Evolutionary conservation across 2,888 invertebrate genomes (phyloP), one percentile per base, ranked within the genome.

Genomic region (Drosophila prostipennis): DNA sequence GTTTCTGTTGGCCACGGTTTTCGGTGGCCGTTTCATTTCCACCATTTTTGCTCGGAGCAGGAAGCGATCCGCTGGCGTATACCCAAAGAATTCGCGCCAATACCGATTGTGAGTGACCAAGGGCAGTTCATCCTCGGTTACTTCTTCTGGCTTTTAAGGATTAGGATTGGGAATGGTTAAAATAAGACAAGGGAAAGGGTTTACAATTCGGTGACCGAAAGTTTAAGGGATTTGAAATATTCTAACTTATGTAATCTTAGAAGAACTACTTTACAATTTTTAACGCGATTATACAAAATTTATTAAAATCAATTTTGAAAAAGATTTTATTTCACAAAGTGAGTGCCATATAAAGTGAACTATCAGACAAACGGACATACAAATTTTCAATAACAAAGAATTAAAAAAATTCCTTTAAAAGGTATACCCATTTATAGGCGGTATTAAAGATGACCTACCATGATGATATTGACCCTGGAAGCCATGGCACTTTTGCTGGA

Each of bases 1-100:
- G 34, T 93, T 74, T 91, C 93, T 93, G 61, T 93, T 94, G 73
- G 94, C 90, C 85, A 96, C 92, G 74, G 93, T 92, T 19, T 93
- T 92, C 0, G 96, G 96, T 19, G 93, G 93, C 75, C 93, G 93
- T 87, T 94, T 94, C 74, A 95, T 94, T 90, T 95, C 94, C 87
- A 95, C 93, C 48, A 95, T 92, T 90, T 95, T 94, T 6, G 95
- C 92, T 74, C 94, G 93, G 36, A 94, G 94, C 76, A 95, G 93
- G 92, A 95, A 96, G 45, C 95, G 93, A 91, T 96, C 96, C 32
- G 95, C 94, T 13, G 94, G 92, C 23, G 89, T 89, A 43, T 78
- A 85, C n/a, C 87, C 81, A 46, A 86, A 89, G 39, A 89, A 90
- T 19, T 91, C 91, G 53, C 90, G 89, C 65, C 79, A 89, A 14